Percentiles rank a stretch among this genome's conserved stretches.
phyloP scores from a whole-genome alignment of 2,888 invertebrate genomes.

The Phyllotreta cruciferae region DNA sequence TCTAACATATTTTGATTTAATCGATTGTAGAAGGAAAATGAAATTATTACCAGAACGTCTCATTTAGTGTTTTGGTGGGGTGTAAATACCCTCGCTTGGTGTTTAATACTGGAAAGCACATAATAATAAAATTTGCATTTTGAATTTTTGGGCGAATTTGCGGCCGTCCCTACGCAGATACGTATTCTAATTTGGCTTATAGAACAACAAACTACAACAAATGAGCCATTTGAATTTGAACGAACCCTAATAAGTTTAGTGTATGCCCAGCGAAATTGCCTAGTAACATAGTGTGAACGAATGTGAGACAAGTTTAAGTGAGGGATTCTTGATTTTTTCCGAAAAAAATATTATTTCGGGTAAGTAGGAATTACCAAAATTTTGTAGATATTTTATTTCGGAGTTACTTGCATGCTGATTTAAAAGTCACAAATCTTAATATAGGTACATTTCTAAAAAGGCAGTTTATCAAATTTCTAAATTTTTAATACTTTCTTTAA shows the following conservation, averaged over 20 bases:
- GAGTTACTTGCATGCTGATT: too few relatives aligned
- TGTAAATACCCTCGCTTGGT: too few relatives aligned
- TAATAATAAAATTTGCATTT: neutral
- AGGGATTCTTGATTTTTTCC: slow-evolving; percentile 16
- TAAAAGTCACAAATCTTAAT: too few relatives aligned
- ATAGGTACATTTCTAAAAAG: too few relatives aligned
- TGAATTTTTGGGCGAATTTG: slow-evolving; percentile 9
- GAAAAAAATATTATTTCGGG: slow-evolving; percentile 5
- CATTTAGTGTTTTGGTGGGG: neutral
- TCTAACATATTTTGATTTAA: too few relatives aligned
- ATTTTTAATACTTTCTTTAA: too few relatives aligned
- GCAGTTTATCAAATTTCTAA: too few relatives aligned
- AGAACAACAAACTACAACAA: slow-evolving; percentile 31
- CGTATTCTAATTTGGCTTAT: slow-evolving; percentile 26
- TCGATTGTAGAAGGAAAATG: neutral
- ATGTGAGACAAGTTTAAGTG: slow-evolving; percentile 35
- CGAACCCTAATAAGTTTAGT: slow-evolving; percentile 24
- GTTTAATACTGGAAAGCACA: neutral
- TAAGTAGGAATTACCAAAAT: slow-evolving; percentile 1
- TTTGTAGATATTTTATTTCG: too few relatives aligned
- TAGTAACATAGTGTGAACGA: slow-evolving; percentile 22
- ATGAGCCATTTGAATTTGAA: slow-evolving; percentile 28
- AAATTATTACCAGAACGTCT: neutral
- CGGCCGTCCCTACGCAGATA: slow-evolving; percentile 7
- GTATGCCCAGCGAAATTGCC: slow-evolving; percentile 20